phyloP scores from a whole-genome alignment of 1,140 invertebrate genomes.

The Conus ventricosus region DNA sequence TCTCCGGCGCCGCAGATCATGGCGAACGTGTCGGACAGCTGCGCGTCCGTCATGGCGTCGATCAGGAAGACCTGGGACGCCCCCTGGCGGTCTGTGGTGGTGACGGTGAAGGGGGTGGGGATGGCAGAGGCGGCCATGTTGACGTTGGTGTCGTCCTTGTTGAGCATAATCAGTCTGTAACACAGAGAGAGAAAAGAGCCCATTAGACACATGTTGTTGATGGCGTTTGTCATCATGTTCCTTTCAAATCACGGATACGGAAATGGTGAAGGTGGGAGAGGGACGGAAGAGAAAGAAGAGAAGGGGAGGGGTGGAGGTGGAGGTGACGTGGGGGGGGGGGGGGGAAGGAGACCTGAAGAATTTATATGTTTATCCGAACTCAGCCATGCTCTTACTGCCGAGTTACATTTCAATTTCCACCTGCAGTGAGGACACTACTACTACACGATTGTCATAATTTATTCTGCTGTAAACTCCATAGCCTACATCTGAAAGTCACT shows the following conservation, averaged over 20 bases:
- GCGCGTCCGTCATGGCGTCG: slow-evolving; percentile 56
- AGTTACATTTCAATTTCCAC: too few relatives aligned
- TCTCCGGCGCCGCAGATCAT: slow-evolving; percentile 56
- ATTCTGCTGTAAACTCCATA: too few relatives aligned
- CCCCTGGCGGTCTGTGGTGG: neutral
- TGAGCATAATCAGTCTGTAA: slow-evolving; percentile 17
- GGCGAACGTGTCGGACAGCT: slow-evolving; percentile 55
- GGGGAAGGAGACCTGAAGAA: neutral
- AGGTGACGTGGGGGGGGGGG: neutral
- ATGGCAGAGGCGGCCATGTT: neutral
- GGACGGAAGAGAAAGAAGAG: neutral
- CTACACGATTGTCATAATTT: too few relatives aligned
- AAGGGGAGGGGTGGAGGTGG: neutral
- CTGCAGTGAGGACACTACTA: too few relatives aligned
- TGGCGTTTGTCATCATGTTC: too few relatives aligned
- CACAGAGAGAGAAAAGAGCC: neutral
- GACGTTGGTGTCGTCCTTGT: neutral
- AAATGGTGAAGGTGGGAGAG: neutral
- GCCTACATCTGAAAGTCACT: too few relatives aligned
- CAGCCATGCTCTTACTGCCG: too few relatives aligned
- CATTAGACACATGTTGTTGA: neutral
- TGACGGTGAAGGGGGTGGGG: slow-evolving; percentile 37
- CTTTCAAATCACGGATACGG: neutral
- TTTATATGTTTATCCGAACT: too few relatives aligned
- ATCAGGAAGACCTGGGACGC: slow-evolving; percentile 49